phyloP scores from a whole-genome alignment of 2,797 vertebrate genomes.

The Acanthurus leucopareius region DNA sequence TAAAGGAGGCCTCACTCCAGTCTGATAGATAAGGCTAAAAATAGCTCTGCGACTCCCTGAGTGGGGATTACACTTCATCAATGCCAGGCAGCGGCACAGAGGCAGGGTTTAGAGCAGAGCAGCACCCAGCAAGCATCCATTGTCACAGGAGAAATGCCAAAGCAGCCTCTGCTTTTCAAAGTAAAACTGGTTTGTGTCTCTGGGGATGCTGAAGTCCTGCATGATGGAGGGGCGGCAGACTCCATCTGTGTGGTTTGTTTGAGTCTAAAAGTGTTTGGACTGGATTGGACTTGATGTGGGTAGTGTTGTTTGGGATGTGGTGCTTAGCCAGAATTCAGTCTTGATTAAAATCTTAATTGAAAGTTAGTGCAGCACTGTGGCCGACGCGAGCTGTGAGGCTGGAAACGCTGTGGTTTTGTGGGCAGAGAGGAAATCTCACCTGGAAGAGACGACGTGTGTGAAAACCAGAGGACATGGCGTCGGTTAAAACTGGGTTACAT shows the following conservation, averaged over 20 bases:
- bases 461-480: not conserved
- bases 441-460: not conserved
- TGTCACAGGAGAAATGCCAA: slow-evolving; percentile 34
- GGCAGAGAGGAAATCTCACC: not conserved
- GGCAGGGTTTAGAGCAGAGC: slow-evolving; percentile 40
- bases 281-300: slow-evolving; percentile 6
- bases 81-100: slow-evolving; percentile 67
- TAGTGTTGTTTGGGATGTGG: not conserved
- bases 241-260: not conserved
- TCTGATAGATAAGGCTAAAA: slow-evolving; percentile 79
- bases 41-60: slow-evolving; percentile 72
- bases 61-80: slow-evolving; percentile 79
- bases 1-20: slow-evolving; percentile 57
- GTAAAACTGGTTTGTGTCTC: not conserved
- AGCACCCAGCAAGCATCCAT: slow-evolving; percentile 5
- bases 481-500: not conserved
- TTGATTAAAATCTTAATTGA: not conserved
- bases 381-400: not conserved
- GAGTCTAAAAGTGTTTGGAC: not conserved
- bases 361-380: not conserved
- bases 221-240: slow-evolving; percentile 1
- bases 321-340: not conserved
- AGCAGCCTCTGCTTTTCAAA: not conserved
- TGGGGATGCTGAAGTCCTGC: not conserved
- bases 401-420: too few relatives aligned